A percentile compares a stretch with the other conserved stretches of the same genome.
Evolutionary conservation across 2,113 vertebrate species (phyloP).

Genomic region (Polypterus senegalus): DNA sequence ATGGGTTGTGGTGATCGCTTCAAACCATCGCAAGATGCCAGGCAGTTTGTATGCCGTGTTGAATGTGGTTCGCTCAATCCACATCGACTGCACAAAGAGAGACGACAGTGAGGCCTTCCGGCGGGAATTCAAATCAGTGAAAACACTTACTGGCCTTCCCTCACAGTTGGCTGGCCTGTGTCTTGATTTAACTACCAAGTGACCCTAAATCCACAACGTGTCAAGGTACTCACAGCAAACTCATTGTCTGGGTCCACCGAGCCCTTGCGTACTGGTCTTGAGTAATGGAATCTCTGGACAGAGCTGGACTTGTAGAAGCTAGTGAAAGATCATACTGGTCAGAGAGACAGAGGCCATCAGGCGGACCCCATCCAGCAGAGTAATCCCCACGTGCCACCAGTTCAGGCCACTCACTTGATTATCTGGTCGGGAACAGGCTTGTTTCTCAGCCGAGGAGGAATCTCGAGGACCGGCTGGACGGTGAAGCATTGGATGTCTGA

Average conservation of each 20-base stretch:
- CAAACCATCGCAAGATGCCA: constrained; percentile 93
- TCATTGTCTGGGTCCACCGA: constrained; percentile 88
- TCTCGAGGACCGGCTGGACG: constrained; percentile 86
- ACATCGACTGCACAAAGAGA: constrained; percentile 70
- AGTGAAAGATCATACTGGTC: constrained; percentile 6
- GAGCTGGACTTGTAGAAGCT: constrained; percentile 98
- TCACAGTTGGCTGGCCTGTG: neutral
- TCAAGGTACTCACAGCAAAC: constrained; percentile 74
- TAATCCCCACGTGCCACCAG: neutral
- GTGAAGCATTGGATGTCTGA: constrained; percentile 96
- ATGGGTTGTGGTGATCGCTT: constrained; percentile 68
- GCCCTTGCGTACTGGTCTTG: constrained; percentile 80
- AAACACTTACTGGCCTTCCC: neutral
- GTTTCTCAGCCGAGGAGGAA: constrained; percentile 79
- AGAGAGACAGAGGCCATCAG: neutral
- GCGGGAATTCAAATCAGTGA: too few species aligned
- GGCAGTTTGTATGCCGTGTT: constrained; percentile 84
- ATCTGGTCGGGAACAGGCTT: constrained; percentile 96
- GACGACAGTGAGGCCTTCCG: too few species aligned
- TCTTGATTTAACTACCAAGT: neutral
- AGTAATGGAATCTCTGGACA: constrained; percentile 88
- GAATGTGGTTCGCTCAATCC: constrained; percentile 94
- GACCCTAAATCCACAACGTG: constrained; percentile 3
- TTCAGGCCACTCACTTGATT: constrained; percentile 70
- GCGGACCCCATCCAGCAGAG: neutral